phyloP scores from a whole-genome alignment of 92 coral and sea anemone species.

The Zoanthus gigantus region DNA sequence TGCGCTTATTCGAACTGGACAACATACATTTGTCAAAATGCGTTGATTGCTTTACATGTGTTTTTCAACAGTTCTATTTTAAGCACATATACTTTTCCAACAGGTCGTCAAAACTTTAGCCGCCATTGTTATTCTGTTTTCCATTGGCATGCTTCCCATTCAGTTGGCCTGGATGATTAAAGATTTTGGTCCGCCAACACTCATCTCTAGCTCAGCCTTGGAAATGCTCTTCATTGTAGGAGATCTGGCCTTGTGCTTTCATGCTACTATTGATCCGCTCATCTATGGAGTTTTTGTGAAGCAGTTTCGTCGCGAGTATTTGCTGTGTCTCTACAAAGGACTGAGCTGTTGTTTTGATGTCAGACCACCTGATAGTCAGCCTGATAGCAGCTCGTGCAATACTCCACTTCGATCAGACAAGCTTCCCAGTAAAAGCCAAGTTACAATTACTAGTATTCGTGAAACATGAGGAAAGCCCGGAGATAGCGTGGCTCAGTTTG shows the following conservation, averaged over 20 bases:
- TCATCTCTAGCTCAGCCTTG: not conserved
- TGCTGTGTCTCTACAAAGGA: not conserved
- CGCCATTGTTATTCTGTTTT: slow-evolving; percentile 28
- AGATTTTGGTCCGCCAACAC: slow-evolving; percentile 11
- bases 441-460: not conserved
- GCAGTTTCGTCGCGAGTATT: slow-evolving; percentile 34
- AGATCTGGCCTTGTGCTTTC: slow-evolving; percentile 32
- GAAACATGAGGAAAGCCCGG: not conserved
- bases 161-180: slow-evolving; percentile 45
- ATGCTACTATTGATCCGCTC: slow-evolving; percentile 25
- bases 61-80: not conserved
- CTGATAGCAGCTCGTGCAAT: not conserved
- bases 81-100: not conserved
- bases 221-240: slow-evolving; percentile 35
- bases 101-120: slow-evolving; percentile 41
- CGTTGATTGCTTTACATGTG: too few relatives aligned
- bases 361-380: not conserved
- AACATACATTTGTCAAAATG: too few relatives aligned
- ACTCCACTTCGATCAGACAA: not conserved
- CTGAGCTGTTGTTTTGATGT: slow-evolving; percentile 19
- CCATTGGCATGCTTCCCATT: slow-evolving; percentile 38
- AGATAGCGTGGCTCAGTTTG: too few relatives aligned
- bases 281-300: slow-evolving; percentile 21
- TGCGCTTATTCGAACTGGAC: too few relatives aligned
- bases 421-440: not conserved